Evolutionary conservation across 64 coral and sea anemone species (phyloP), one percentile per base, ranked within the genome.

Genomic region (Astreopora myriophthalma): DNA sequence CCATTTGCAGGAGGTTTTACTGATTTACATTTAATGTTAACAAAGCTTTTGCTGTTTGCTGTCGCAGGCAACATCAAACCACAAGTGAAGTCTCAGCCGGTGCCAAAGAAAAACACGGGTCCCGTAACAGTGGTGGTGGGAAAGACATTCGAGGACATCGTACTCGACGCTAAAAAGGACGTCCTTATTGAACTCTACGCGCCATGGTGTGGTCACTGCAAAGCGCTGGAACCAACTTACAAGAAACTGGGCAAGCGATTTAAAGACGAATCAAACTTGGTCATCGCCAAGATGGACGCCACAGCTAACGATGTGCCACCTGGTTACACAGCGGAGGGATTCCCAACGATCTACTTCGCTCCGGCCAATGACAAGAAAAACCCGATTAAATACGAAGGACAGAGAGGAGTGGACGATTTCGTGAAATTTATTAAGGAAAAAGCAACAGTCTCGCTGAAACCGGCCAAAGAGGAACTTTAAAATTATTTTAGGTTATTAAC

Each of bases 171-270:
- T 3, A 90, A 55, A 30, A 99, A 96, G 35, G 97, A 99, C 25
- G 97, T 99, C 40, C 87, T 99, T 13, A 90, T 99, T 16, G 97
- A 99, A 42, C 85, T 99, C 20, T 99, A 99, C 57, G 97, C 97
- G 0, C 97, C 97, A 23, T 99, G 97, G 97, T 99, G 97, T 40
- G 97, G 97, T 1, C 97, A 99, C 32, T 99, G 97, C 49, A 95
- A 99, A 22, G 80, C 90, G 0, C 34, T 99, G 5, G 97, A 96
- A 48, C 97, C 97, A 22, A 82, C 67, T 5, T 99, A 93, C 82
- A 99, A 93, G 94, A 99, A 96, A 80, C 69, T 99, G 5, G 97
- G 90, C 17, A 95, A 99, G 34, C 90, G 94, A 57, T 99, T 96
- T 52, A 93, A 93, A 40, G 94, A 93, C 48, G 38, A 95, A 17